phyloP scores from a whole-genome alignment of 92 coral and sea anemone species.

The Epizoanthus fatuus region DNA sequence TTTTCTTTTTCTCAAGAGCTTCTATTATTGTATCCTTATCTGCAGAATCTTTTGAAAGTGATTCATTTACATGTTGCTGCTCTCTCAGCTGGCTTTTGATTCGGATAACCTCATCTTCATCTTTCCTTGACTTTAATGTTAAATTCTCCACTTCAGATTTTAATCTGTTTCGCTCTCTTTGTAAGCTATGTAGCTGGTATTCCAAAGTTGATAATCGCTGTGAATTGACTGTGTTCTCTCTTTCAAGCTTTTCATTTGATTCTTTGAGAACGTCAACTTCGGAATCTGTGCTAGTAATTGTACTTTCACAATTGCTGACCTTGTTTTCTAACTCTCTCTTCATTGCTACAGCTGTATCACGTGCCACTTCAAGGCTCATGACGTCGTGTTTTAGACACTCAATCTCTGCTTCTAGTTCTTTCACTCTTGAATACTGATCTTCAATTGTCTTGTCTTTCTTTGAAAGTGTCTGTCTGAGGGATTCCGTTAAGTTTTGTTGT shows the following conservation, averaged over 20 bases:
- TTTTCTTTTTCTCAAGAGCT: constrained; percentile 69
- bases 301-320: constrained; percentile 64
- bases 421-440: constrained; percentile 74
- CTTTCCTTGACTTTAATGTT: constrained; percentile 63
- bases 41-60: constrained; percentile 55
- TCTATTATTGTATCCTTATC: constrained; percentile 70
- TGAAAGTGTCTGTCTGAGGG: constrained; percentile 67
- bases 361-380: constrained; percentile 77
- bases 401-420: constrained; percentile 76
- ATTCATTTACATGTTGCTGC: constrained; percentile 57
- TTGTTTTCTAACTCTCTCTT: constrained; percentile 74
- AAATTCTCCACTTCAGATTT: constrained; percentile 73
- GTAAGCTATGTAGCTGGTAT: constrained; percentile 61
- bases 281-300: constrained; percentile 65
- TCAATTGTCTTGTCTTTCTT: constrained; percentile 84
- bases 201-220: constrained; percentile 60
- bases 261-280: constrained; percentile 69
- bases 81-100: constrained; percentile 71
- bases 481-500: constrained; percentile 83
- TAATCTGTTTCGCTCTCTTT: constrained; percentile 77
- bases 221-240: constrained; percentile 55
- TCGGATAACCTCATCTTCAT: constrained; percentile 73
- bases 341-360: constrained; percentile 71
- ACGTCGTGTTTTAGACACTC: constrained; percentile 77
- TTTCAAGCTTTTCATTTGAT: constrained; percentile 71